These are phyloP conservation scores for Astatotilapia flaviijosephi DNA, from an alignment of 2,113 vertebrate genomes.

Conservation along the genomic window DNA sequence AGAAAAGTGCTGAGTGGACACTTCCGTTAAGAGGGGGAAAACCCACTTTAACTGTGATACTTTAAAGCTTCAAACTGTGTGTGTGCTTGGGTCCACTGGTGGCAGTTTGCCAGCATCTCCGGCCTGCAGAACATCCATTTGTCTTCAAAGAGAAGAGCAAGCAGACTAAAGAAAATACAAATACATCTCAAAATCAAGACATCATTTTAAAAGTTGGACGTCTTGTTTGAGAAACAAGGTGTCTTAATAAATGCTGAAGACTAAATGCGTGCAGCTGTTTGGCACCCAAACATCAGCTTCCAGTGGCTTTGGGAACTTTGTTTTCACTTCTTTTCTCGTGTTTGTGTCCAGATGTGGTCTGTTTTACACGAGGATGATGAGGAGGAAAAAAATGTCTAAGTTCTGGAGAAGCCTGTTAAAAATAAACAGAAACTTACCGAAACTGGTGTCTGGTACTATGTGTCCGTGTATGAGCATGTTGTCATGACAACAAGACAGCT, in stretches of 20 bases:
- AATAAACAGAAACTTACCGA: neutral
- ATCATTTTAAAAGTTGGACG: neutral
- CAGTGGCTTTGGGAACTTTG: neutral
- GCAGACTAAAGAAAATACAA: neutral
- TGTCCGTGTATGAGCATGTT: neutral
- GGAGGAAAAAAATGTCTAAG: neutral
- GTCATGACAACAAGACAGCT: neutral
- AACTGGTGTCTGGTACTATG: neutral
- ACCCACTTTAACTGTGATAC: neutral
- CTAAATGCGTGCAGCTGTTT: neutral
- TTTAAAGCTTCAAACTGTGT: neutral
- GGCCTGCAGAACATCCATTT: neutral
- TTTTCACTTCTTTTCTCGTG: neutral
- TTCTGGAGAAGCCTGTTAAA: neutral
- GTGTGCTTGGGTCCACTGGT: neutral
- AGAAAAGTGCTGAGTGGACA: conserved; percentile 39
- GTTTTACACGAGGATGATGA: neutral
- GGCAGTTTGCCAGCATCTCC: conserved; percentile 12
- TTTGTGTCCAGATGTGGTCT: neutral
- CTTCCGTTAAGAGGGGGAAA: conserved; percentile 22
- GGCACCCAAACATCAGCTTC: neutral
- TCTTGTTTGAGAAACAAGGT: neutral
- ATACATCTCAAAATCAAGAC: neutral
- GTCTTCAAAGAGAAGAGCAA: neutral
- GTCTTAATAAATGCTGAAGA: neutral